Conservation (phyloP, 2,888 invertebrate species). For the Cheilosia impressa region DNA sequence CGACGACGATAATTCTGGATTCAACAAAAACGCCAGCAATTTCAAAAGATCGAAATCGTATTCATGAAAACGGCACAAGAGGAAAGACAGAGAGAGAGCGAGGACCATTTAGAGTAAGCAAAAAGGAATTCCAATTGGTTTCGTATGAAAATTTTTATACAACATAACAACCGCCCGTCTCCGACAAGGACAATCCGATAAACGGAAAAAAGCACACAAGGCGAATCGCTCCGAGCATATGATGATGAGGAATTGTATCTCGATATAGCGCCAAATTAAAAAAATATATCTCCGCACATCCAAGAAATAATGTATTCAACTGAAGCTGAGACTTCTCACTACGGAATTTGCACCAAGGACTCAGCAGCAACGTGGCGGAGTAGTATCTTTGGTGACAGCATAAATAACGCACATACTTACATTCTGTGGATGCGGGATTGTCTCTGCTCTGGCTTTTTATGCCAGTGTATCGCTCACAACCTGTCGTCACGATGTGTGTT, state of each 20-base stretch:
- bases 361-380: slow-evolving; percentile 32
- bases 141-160: slow-evolving; percentile 62
- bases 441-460: slow-evolving; percentile 31
- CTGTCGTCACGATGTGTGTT: slow-evolving; percentile 64
- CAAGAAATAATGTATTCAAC: slow-evolving; percentile 62
- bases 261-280: slow-evolving; percentile 71
- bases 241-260: slow-evolving; percentile 68
- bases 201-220: slow-evolving; percentile 8
- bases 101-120: slow-evolving; percentile 56
- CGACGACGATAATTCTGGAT: slow-evolving; percentile 15
- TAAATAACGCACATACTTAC: slow-evolving; percentile 63
- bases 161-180: slow-evolving; percentile 41
- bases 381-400: slow-evolving; percentile 71
- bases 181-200: slow-evolving; percentile 54
- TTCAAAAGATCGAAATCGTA: slow-evolving; percentile 70
- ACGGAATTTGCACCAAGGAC: slow-evolving; percentile 62
- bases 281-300: background rate
- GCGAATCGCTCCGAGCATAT: slow-evolving; percentile 48
- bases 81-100: background rate
- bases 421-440: slow-evolving; percentile 38
- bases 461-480: slow-evolving; percentile 41
- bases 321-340: slow-evolving; percentile 64
- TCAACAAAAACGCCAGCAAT: slow-evolving; percentile 39
- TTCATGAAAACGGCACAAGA: slow-evolving; percentile 52
- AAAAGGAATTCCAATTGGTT: slow-evolving; percentile 54